phyloP scores from a whole-genome alignment of 37 sponge, comb jelly and placozoan species.

The Ianthella basta region DNA sequence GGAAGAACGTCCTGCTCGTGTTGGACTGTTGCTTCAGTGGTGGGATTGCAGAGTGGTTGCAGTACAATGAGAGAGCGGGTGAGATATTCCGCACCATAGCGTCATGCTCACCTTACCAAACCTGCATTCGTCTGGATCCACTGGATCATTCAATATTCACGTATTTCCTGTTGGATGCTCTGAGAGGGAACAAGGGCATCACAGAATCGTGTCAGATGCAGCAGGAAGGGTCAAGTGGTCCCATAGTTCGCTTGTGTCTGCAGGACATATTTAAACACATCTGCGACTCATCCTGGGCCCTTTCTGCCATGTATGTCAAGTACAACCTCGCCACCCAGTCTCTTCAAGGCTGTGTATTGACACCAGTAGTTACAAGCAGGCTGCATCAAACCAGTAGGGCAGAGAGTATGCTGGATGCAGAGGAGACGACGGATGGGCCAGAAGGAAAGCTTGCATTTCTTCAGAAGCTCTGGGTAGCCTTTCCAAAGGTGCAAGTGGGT shows the following conservation, averaged over 20 bases:
- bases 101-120: constrained; percentile 7
- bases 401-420: constrained; percentile 26
- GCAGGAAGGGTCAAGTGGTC: not conserved
- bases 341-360: constrained; percentile 10
- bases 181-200: not conserved
- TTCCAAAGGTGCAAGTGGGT: not conserved
- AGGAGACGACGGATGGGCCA: constrained; percentile 8
- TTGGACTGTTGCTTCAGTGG: constrained; percentile 31
- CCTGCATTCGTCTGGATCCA: constrained; percentile 17
- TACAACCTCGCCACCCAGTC: constrained; percentile 12
- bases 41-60: constrained; percentile 11
- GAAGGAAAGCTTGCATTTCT: not conserved
- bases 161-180: constrained; percentile 26
- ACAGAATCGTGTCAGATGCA: too few relatives aligned
- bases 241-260: constrained; percentile 25
- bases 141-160: constrained; percentile 15
- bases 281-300: constrained; percentile 25
- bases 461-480: not conserved
- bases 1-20: constrained; percentile 13
- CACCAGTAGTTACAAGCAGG: not conserved
- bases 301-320: constrained; percentile 19
- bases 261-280: constrained; percentile 21
- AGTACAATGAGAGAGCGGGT: not conserved
- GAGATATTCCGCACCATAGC: constrained; percentile 7
- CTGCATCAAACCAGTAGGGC: not conserved